Base-by-base conservation (phyloP, 2,797 vertebrate genomes). In the Lophura swinhoii region DNA sequence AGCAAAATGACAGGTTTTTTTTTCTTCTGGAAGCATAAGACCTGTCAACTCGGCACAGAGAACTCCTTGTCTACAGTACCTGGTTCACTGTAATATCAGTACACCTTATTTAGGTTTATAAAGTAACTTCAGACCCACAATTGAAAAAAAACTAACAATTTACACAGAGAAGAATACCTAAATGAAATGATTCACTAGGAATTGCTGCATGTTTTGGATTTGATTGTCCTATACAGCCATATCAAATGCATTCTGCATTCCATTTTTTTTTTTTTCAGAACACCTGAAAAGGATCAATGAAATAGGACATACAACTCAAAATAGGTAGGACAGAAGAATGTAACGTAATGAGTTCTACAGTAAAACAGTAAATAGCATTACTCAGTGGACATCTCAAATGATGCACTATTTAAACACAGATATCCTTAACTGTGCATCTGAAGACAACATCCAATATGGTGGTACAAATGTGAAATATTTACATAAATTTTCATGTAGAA, bases 181-280 rank as follows among this genome's bases (percentile, higher is more conserved):
- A 88, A 90, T 39, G 56, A 90, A 94, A 63, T 28, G 0, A 88
- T 66, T 87, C n/a, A 51, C 26, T 60, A 51, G 33, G 31, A 43
- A 46, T 6, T 33, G 21, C 8, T 29, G 60, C 0, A 1, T 10
- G 22, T 20, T 90, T 55, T 85, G 41, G 75, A 55, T 0, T 2
- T 48, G 22, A 43, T 5, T 33, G n/a, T 51, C 17, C 71, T 31
- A 14, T 0, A 0, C 0, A 62, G 58, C 23, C 29, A 10, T 13
- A 28, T 3, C 1, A 59, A 18, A 28, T 10, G 12, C 43, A 18
- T 17, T 43, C 43, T 8, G 4, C 0, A 2, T 9, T 5, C 26
- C 8, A 41, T 33, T 9, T 67, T 74, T 81, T 67, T 73, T 81
- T 83, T 49, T 49, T 49, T 9, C 35, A 43, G 14, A 74, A 37